phyloP scores from a whole-genome alignment of 2,888 invertebrate genomes.

The Chesias legatella region DNA sequence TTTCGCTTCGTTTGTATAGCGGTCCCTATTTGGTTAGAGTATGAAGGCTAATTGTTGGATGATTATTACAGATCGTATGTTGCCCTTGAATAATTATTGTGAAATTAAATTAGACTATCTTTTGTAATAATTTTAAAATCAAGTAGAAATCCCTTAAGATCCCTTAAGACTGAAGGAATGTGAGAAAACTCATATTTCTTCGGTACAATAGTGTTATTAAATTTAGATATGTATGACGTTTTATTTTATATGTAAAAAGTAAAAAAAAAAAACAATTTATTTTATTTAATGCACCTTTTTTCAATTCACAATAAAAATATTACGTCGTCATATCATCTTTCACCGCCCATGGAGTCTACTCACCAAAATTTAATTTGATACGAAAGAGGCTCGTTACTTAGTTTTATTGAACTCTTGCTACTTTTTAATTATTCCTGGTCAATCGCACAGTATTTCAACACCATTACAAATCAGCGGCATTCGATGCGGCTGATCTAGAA shows the following conservation, averaged over 20 bases:
- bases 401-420: constrained; percentile 54
- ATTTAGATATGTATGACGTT: too few relatives aligned
- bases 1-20: constrained; percentile 46
- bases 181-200: too few relatives aligned
- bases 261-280: constrained; percentile 33
- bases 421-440: constrained; percentile 70
- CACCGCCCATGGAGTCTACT: too few relatives aligned
- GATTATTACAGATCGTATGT: constrained; percentile 31
- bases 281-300: constrained; percentile 23
- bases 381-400: constrained; percentile 20
- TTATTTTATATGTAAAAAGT: too few relatives aligned
- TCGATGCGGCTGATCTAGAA: constrained; percentile 59
- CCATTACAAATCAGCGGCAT: constrained; percentile 59
- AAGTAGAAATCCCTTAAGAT: too few relatives aligned
- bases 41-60: constrained; percentile 67
- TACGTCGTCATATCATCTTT: too few relatives aligned
- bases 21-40: constrained; percentile 27
- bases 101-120: background rate
- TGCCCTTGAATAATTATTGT: too few relatives aligned
- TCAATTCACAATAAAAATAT: too few relatives aligned
- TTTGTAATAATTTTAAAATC: background rate
- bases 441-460: constrained; percentile 53
- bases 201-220: too few relatives aligned
- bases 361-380: background rate
- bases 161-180: too few relatives aligned